A percentile compares a stretch with the other conserved stretches of the same genome.
phyloP scores from a whole-genome alignment of 2,888 invertebrate genomes.

The Lutraria lutraria region DNA sequence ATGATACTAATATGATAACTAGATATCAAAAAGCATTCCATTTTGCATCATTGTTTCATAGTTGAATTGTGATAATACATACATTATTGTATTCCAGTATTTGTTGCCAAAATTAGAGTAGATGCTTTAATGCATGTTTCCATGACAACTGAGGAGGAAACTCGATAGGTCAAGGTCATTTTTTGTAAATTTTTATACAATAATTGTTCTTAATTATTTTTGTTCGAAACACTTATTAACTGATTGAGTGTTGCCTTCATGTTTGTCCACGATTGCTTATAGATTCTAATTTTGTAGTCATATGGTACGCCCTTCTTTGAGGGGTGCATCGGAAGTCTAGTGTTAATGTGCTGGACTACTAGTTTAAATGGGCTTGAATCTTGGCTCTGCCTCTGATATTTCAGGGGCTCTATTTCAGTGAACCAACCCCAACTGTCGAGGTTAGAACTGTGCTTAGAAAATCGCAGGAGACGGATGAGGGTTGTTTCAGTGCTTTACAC shows the following conservation, averaged over 20 bases:
- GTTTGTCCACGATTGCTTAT: neutral
- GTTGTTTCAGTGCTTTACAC: too few species aligned
- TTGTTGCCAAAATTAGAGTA: slow-evolving; percentile 16
- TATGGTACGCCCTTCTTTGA: too few species aligned
- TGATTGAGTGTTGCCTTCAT: neutral
- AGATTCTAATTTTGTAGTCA: neutral
- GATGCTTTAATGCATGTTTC: neutral
- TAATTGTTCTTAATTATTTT: neutral
- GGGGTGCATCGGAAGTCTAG: too few species aligned
- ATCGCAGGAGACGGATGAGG: too few species aligned
- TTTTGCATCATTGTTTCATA: neutral
- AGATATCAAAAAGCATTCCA: neutral
- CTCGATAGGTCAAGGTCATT: neutral
- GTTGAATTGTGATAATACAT: neutral
- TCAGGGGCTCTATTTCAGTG: too few species aligned
- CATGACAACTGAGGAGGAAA: neutral
- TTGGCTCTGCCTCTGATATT: too few species aligned
- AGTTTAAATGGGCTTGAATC: too few species aligned
- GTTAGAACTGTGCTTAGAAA: too few species aligned
- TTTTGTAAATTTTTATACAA: neutral
- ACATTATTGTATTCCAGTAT: neutral
- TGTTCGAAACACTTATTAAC: neutral
- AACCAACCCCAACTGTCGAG: too few species aligned
- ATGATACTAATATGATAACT: neutral
- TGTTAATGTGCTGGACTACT: too few species aligned